Evolutionary conservation across 35 echinoderm and acorn worm genomes (phyloP), one percentile per base, ranked within the genome.

Genomic region (Heliocidaris erythrogramma): DNA sequence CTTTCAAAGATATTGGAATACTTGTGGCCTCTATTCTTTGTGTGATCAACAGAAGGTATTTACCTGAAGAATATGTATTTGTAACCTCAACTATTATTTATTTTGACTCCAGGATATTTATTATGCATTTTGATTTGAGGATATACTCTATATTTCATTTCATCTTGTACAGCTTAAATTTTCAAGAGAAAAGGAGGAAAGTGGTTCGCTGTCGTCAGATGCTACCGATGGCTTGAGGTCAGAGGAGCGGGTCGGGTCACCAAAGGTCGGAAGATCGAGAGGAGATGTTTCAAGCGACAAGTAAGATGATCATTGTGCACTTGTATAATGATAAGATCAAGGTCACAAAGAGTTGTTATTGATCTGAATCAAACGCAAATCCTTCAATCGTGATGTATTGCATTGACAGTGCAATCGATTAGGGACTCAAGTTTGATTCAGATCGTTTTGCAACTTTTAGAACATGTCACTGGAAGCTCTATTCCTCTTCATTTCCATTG

Each of bases 121-220:
- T 84, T 84, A 86, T 85, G 3, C 0, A 11, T 48, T 85, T 32
- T 30, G 30, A 11, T n/a, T 94, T 21, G 1, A 35, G n/a, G 10
- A 48, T 92, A 29, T 88, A 21, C 21, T 93, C 78, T 0, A 90
- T 85, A 92, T 95, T 92, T 93, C 10, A 86, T 88, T 53, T 48
- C 88, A 10, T 89, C 88, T 18, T 78, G 86, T 91, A 31, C 32
- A 98, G 97, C 87, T 98, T 60, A 98, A 98, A 95, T 93, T 97
- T 29, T 60, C 92, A 24, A 97, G 95, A 94, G 97, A 98, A 5
- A 96, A 94, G 78, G 97, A 98, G 59, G 97, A 97, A 17, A 92
- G 93, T 49, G 95, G 97, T 24, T 95, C 96, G 49, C 32, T 96
- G 30, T 97, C 97, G 18, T 98, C 97, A 4, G 97, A 97, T 94